Evolutionary conservation across 2,888 invertebrate genomes (phyloP), one percentile per base, ranked within the genome.

Genomic region (Tiliacea citrago): DNA sequence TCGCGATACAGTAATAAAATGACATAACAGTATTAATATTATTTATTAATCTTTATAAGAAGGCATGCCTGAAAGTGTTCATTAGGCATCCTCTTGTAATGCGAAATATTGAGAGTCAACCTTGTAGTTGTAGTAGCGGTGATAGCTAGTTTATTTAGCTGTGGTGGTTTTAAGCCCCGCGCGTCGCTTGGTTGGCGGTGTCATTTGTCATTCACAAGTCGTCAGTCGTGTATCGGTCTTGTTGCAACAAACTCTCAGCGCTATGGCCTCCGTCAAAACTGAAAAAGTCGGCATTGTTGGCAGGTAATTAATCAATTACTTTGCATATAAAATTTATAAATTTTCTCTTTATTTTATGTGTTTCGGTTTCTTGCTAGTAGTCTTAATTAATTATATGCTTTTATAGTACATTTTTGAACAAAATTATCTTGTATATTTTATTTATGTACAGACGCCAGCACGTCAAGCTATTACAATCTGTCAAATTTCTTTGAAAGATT

Each of bases 221-320:
- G 90, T 79, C 67, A 82, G 87, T 82, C 51, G 90, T 79, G 85
- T 82, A 82, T 83, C 83, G 88, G 81, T 83, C 84, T 89, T 77
- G 72, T 66, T 73, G 89, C 77, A 77, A 85, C 78, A 86, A 90
- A 86, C 75, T 42, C 77, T 74, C 72, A 67, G 77, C 70, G 75
- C 75, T 69, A 95, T 95, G 96, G 93, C 95, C 81, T 88, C 94
- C 80, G 89, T 89, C 77, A 97, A 97, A 91, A 96, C 94, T 73
- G 97, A 97, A 94, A 98, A 98, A 95, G 97, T 98, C 86, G 98
- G 98, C 83, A 98, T 98, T 83, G 97, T 98, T 81, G 98, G 98
- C 91, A 98, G 98, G 98, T 98, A 94, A 94, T 91, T 13, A 77
- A 65, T 79, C 51, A 39, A 67, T 67, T 29, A 57, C 0, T 68